Evolutionary conservation across 2,797 vertebrate genomes (phyloP).

Genomic region (Macroramphosus scolopax): DNA sequence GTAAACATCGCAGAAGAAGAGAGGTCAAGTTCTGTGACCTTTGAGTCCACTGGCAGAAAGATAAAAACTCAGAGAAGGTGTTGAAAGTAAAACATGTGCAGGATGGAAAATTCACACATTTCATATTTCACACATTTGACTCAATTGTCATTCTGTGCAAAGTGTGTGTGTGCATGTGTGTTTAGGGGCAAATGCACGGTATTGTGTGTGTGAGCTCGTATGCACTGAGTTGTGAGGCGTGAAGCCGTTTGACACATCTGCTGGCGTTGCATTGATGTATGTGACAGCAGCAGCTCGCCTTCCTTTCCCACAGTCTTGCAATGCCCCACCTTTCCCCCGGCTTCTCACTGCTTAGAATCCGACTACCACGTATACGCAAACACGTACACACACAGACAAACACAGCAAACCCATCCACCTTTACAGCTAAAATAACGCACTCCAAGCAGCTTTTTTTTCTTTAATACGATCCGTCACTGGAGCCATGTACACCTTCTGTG

Average conservation of each 20-base stretch:
- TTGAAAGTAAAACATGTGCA: constrained; percentile 12
- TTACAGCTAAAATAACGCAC: constrained; percentile 51
- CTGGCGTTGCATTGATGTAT: constrained; percentile 63
- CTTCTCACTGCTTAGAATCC: constrained; percentile 35
- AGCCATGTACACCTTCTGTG: constrained; percentile 55
- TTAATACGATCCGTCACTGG: constrained; percentile 57
- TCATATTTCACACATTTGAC: constrained; percentile 42
- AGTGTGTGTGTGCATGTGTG: constrained; percentile 7
- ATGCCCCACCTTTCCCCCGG: constrained; percentile 43
- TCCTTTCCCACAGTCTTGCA: constrained; percentile 68
- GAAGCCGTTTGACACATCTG: constrained; percentile 74
- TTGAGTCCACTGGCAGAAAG: constrained; percentile 9
- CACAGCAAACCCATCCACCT: constrained; percentile 47
- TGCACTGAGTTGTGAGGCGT: constrained; percentile 69
- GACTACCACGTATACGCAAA: constrained; percentile 18
- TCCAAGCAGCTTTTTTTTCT: constrained; percentile 50
- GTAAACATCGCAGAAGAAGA: constrained; percentile 28
- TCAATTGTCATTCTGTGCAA: constrained; percentile 35
- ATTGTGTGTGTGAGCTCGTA: constrained; percentile 39
- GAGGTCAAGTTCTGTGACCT: constrained; percentile 32
- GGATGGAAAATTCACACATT: constrained; percentile 50
- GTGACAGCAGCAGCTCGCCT: constrained; percentile 59
- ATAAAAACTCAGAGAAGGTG: constrained; percentile 4
- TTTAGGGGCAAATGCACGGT: constrained; percentile 36
- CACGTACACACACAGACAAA: constrained; percentile 2